These are phyloP conservation scores for Oceanodroma tethys DNA, from an alignment of 2,113 vertebrate genomes.

Conservation along the genomic window DNA sequence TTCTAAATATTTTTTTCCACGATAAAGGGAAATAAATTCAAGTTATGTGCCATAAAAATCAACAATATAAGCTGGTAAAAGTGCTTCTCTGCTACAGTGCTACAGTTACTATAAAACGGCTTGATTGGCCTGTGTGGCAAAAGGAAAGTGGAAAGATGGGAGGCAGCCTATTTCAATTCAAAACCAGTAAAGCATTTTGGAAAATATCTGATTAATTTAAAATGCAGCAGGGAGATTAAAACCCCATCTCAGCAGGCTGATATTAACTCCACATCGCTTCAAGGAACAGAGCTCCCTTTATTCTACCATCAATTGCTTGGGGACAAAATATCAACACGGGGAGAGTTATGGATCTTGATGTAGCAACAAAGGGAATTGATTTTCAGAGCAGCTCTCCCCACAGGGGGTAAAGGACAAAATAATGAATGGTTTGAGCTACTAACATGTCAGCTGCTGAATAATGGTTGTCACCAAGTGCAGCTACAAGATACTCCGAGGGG, in stretches of 20 bases:
- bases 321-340: background rate
- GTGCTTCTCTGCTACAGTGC: background rate
- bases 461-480: background rate
- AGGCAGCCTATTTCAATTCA: background rate
- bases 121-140: background rate
- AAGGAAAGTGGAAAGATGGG: background rate
- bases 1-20: background rate
- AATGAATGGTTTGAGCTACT: background rate
- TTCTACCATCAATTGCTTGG: background rate
- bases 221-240: slow-evolving; percentile 25
- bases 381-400: background rate
- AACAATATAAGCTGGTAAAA: background rate
- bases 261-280: background rate
- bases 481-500: background rate
- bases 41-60: background rate
- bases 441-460: background rate
- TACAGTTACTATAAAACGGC: background rate
- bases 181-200: background rate
- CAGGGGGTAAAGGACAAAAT: background rate
- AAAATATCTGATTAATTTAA: slow-evolving; percentile 18
- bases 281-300: background rate
- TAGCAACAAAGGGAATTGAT: slow-evolving; percentile 16
- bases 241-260: background rate
- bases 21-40: background rate
- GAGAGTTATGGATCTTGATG: background rate